These are phyloP conservation scores for Cheilosia vulpina DNA, from an alignment of 2,888 invertebrate genomes.

Conservation along the genomic window DNA sequence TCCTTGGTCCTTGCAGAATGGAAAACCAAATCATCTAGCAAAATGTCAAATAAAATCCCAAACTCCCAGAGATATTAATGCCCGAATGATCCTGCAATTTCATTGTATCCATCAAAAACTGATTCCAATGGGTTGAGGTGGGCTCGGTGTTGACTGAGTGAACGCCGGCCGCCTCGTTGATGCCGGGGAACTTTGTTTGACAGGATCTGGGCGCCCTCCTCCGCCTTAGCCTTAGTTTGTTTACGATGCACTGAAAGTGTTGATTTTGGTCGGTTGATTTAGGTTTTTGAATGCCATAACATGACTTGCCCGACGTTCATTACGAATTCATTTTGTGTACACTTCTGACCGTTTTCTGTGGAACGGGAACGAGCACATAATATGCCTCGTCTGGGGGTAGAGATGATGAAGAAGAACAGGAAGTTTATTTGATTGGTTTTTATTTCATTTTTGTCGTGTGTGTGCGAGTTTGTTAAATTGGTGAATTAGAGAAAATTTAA, in stretches of 20 bases:
- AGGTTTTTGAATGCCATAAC: constrained; percentile 68
- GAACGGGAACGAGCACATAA: constrained; percentile 18
- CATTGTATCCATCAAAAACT: constrained; percentile 76
- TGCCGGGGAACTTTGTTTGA: constrained; percentile 8
- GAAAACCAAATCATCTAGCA: constrained; percentile 74
- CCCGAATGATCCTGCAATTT: constrained; percentile 76
- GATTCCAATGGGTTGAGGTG: constrained; percentile 51
- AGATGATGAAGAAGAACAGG: constrained; percentile 14
- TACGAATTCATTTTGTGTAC: constrained; percentile 71
- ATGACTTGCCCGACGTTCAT: constrained; percentile 68
- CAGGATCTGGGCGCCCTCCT: background rate
- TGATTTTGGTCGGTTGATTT: constrained; percentile 72
- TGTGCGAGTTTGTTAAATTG: background rate
- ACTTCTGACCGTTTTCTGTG: constrained; percentile 22
- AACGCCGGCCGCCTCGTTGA: background rate
- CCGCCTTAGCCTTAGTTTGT: constrained; percentile 31
- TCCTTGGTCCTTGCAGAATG: constrained; percentile 51
- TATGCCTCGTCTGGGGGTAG: background rate
- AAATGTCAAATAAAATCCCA: constrained; percentile 76
- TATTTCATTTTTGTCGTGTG: background rate
- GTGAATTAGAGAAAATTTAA: constrained; percentile 20
- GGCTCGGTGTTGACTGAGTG: constrained; percentile 8
- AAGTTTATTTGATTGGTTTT: constrained; percentile 39
- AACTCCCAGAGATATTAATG: constrained; percentile 76
- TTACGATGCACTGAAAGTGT: constrained; percentile 69